Evolutionary conservation across 2,888 invertebrate genomes (phyloP).

Genomic region (Actias luna): DNA sequence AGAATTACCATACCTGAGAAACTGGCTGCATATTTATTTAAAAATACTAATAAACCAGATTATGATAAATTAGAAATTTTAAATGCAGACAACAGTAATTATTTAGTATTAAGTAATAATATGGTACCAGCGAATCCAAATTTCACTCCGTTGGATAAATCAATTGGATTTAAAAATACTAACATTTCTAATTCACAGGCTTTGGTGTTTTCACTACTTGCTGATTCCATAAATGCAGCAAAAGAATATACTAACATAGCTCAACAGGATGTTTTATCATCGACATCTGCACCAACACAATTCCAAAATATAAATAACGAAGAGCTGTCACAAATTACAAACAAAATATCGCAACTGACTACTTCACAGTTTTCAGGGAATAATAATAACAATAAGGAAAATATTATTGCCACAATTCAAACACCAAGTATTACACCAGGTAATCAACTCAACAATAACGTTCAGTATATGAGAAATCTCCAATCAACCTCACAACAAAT

Average conservation of each 20-base stretch:
- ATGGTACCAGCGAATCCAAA: conserved; percentile 39
- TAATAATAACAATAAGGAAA: conserved; percentile 35
- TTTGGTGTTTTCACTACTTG: conserved; percentile 70
- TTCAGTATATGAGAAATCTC: conserved; percentile 26
- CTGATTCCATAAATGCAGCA: conserved; percentile 71
- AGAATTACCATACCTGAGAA: conserved; percentile 75
- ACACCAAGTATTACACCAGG: conserved; percentile 29
- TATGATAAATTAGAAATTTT: conserved; percentile 68
- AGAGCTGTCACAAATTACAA: conserved; percentile 55
- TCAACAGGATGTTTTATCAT: conserved; percentile 50
- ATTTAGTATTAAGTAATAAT: conserved; percentile 65
- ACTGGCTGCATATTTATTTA: conserved; percentile 66
- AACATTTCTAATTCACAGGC: conserved; percentile 77
- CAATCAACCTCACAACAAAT: conserved; percentile 33
- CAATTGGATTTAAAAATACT: conserved; percentile 57
- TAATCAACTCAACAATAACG: conserved; percentile 36
- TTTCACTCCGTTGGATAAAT: conserved; percentile 65
- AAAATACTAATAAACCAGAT: conserved; percentile 52
- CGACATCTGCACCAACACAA: conserved; percentile 47
- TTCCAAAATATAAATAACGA: conserved; percentile 55
- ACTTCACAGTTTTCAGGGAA: conserved; percentile 58
- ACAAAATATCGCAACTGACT: conserved; percentile 64
- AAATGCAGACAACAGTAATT: conserved; percentile 72
- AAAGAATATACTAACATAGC: conserved; percentile 66
- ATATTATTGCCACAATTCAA: conserved; percentile 33